Percentiles rank a stretch among this genome's conserved stretches.
Conservation (phyloP, 2,113 vertebrate species). For the Perccottus glenii region DNA sequence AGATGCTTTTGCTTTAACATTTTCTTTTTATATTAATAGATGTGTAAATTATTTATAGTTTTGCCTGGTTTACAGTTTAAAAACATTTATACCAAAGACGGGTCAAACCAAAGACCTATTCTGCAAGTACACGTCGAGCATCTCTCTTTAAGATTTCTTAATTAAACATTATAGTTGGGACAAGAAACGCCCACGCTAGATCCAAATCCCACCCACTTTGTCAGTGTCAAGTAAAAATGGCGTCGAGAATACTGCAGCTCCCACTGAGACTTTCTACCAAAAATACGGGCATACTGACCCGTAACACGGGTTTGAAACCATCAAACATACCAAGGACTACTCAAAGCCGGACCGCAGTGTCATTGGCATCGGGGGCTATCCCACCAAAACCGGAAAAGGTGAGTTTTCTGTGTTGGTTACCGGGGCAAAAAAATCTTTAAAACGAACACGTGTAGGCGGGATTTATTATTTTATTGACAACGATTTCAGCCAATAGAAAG, state of each 20-base stretch:
- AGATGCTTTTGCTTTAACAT: too few relatives aligned
- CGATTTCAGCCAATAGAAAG: constrained; percentile 23
- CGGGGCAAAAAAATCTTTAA: not conserved
- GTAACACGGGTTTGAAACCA: constrained; percentile 44
- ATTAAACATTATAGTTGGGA: too few relatives aligned
- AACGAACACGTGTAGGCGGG: constrained; percentile 30
- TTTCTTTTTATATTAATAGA: too few relatives aligned
- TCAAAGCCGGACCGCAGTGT: constrained; percentile 75
- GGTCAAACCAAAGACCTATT: too few relatives aligned
- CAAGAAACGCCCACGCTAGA: not conserved
- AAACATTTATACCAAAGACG: too few relatives aligned
- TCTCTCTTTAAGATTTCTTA: too few relatives aligned
- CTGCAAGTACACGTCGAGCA: too few relatives aligned
- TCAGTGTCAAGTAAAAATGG: constrained; percentile 58
- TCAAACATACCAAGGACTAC: constrained; percentile 38
- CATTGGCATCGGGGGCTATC: constrained; percentile 84
- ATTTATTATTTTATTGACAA: not conserved
- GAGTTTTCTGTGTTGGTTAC: constrained; percentile 51
- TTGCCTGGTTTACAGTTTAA: too few relatives aligned
- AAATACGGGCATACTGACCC: constrained; percentile 34
- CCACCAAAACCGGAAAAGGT: constrained; percentile 90
- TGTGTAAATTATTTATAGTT: too few relatives aligned
- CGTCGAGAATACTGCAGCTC: constrained; percentile 52
- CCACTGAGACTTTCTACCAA: constrained; percentile 42
- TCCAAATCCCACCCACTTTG: constrained; percentile 11